Evolutionary conservation across 2,113 vertebrate species (phyloP).

Genomic region (Nicator chloris): DNA sequence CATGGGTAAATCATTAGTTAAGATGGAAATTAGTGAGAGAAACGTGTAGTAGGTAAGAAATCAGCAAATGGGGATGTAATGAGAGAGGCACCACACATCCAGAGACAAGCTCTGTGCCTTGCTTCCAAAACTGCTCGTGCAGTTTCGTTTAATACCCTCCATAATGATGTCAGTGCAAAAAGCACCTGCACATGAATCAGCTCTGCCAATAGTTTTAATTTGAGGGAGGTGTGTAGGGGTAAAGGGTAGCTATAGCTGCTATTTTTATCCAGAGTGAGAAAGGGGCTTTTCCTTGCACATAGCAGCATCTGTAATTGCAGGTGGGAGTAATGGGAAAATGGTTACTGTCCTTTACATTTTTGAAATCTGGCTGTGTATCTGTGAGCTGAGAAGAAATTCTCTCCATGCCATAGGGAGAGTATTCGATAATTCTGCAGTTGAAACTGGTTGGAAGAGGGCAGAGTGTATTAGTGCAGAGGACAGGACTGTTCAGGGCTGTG

Average conservation of each 20-base stretch:
- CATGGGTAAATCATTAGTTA: not conserved
- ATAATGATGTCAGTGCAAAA: not conserved
- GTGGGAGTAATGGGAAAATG: not conserved
- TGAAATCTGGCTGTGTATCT: not conserved
- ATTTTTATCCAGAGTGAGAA: not conserved
- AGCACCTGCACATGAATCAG: not conserved
- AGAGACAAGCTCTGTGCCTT: not conserved
- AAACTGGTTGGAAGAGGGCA: not conserved
- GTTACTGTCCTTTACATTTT: not conserved
- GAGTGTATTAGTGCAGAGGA: not conserved
- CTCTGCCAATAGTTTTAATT: not conserved
- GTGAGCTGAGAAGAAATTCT: not conserved
- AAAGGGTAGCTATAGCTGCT: not conserved
- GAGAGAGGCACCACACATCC: not conserved
- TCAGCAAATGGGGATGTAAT: not conserved
- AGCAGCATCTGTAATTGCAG: not conserved
- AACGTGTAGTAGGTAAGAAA: not conserved
- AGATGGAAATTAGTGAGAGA: not conserved
- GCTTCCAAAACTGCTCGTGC: not conserved
- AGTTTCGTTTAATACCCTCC: not conserved
- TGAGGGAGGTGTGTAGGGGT: not conserved
- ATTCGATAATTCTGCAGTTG: not conserved
- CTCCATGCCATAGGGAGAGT: not conserved
- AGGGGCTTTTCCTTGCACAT: fast-evolving
- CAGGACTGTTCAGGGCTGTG: not conserved